Conservation (phyloP, 1,140 invertebrate species). For the Tetramorium parvispinum region DNA sequence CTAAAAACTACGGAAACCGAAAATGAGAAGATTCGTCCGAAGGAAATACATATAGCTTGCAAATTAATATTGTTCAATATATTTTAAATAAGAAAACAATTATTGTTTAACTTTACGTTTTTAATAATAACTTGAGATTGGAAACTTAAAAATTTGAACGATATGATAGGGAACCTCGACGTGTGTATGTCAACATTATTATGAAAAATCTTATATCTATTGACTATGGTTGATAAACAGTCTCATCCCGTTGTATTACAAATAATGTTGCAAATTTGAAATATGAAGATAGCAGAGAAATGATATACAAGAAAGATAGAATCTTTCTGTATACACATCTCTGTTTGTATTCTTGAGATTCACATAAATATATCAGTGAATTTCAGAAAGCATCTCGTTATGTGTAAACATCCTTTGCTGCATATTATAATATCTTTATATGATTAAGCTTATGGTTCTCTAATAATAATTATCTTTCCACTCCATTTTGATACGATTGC, state of each 20-base stretch:
- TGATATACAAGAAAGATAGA: neutral
- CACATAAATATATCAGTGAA: neutral
- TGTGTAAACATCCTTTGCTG: neutral
- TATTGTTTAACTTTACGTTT: neutral
- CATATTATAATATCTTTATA: too few relatives aligned
- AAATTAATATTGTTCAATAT: neutral
- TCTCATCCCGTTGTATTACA: neutral
- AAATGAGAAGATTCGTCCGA: neutral
- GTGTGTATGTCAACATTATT: neutral
- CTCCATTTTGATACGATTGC: neutral
- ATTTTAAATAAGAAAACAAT: neutral
- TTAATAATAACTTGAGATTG: neutral
- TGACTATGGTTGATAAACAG: neutral
- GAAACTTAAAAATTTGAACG: neutral
- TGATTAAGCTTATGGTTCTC: neutral
- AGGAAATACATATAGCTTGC: neutral
- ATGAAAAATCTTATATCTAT: neutral
- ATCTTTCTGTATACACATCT: neutral
- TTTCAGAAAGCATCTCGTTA: neutral
- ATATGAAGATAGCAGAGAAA: neutral
- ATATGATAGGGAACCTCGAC: neutral
- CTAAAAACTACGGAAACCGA: neutral
- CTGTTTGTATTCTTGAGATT: neutral
- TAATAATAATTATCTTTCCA: neutral
- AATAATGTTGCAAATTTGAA: slow-evolving; percentile 7